Percentiles rank a stretch among this genome's conserved stretches.
These are phyloP conservation scores for Brevimyrus niger DNA, from an alignment of 2,113 vertebrate genomes.

Conservation along the genomic window DNA sequence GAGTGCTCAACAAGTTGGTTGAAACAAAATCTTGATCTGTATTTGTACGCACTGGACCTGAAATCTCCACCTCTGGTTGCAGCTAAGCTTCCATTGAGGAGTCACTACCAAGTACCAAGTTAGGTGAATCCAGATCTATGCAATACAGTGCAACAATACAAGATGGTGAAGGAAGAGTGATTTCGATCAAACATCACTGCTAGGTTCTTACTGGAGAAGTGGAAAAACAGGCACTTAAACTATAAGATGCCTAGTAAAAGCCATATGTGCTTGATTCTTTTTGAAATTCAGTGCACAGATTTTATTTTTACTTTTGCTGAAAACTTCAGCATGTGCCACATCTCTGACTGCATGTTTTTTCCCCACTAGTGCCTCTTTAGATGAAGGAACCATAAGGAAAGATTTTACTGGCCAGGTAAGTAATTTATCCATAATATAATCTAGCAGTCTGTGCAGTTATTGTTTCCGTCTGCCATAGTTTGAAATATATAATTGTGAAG, in stretches of 20 bases:
- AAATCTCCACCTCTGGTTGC: not conserved
- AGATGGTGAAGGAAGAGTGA: not conserved
- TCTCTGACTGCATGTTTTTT: conserved; percentile 30
- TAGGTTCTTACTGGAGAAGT: not conserved
- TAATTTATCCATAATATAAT: not conserved
- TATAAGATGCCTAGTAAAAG: not conserved
- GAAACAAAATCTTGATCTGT: no score
- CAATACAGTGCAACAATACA: not conserved
- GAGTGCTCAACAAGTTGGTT: no score
- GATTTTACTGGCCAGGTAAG: conserved; percentile 77
- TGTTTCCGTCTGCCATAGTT: not conserved
- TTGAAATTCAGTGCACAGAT: not conserved
- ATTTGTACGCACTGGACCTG: no score
- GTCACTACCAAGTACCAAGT: not conserved
- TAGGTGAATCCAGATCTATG: not conserved
- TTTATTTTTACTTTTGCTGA: not conserved
- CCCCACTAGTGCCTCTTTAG: conserved; percentile 68
- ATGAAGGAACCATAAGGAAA: conserved; percentile 75
- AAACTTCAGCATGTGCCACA: not conserved
- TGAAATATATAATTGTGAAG: not conserved
- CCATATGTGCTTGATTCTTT: not conserved
- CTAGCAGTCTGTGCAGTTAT: not conserved
- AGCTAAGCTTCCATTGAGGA: not conserved
- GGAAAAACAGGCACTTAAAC: not conserved
- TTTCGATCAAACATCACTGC: not conserved